These are phyloP conservation scores for Gastracanthus pulcherrimus DNA, from an alignment of 2,888 invertebrate species.

Conservation along the genomic window DNA sequence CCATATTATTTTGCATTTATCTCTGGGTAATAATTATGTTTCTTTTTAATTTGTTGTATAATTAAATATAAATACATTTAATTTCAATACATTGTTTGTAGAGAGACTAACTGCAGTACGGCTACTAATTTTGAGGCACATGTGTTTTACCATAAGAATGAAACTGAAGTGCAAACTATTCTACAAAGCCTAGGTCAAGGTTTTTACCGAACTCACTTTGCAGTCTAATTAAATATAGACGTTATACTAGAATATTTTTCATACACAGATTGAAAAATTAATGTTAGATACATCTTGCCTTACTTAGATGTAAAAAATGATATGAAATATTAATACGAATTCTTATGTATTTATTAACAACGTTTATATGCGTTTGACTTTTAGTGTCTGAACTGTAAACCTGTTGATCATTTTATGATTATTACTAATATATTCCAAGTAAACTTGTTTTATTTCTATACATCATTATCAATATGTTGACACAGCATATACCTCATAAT, in stretches of 20 bases:
- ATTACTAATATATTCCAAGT: too few relatives aligned
- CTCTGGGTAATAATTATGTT: constrained; percentile 79
- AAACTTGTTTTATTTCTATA: too few relatives aligned
- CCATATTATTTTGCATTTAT: constrained; percentile 82
- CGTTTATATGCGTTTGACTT: too few relatives aligned
- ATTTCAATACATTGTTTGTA: constrained; percentile 66
- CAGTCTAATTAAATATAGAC: constrained; percentile 75
- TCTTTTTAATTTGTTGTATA: background rate
- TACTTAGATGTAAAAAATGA: background rate
- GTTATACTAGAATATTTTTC: constrained; percentile 8
- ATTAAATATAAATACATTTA: background rate
- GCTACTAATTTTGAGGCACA: constrained; percentile 78
- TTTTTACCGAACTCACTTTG: constrained; percentile 79
- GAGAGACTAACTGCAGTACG: constrained; percentile 78
- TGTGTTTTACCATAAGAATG: constrained; percentile 77
- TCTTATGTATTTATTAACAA: too few relatives aligned
- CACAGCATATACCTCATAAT: too few relatives aligned
- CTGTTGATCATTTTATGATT: too few relatives aligned
- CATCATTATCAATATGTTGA: too few relatives aligned
- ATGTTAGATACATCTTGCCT: background rate
- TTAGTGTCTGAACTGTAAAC: too few relatives aligned
- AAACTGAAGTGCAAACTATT: constrained; percentile 77
- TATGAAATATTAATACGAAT: too few relatives aligned
- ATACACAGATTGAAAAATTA: background rate
- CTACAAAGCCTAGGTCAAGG: constrained; percentile 80